Conservation (phyloP, 35 echinoderm and acorn worm species). For the Strongylocentrotus purpuratus region DNA sequence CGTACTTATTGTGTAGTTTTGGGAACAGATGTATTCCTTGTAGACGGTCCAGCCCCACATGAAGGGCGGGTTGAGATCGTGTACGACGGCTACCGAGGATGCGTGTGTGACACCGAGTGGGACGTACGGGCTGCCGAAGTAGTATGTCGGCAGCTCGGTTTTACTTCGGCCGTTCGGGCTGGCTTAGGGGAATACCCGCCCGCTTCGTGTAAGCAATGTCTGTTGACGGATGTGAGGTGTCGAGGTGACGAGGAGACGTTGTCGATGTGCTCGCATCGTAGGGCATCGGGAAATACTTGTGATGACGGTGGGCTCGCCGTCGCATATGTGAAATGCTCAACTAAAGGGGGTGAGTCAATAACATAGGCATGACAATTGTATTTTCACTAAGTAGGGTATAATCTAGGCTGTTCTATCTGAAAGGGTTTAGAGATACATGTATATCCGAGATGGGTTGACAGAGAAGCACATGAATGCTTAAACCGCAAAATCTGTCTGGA, state of each 20-base stretch:
- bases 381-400: too few species aligned
- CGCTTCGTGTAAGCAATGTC: background rate
- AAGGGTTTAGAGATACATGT: too few species aligned
- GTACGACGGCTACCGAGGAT: conserved; percentile 32
- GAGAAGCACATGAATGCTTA: too few species aligned
- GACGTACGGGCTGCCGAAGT: conserved; percentile 24
- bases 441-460: too few species aligned
- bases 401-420: too few species aligned
- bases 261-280: conserved; percentile 27
- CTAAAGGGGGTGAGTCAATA: background rate
- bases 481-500: too few species aligned
- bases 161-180: conserved; percentile 21
- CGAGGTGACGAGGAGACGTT: conserved; percentile 20
- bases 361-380: too few species aligned
- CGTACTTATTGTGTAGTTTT: background rate
- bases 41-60: conserved; percentile 26
- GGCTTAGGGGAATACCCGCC: background rate
- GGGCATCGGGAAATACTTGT: background rate
- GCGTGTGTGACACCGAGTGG: conserved; percentile 24
- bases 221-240: background rate
- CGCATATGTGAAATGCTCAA: background rate
- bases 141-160: conserved; percentile 44
- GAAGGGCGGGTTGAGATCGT: conserved; percentile 39
- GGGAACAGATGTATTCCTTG: background rate
- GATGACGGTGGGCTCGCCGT: background rate